A percentile compares a stretch with the other conserved stretches of the same genome.
phyloP scores from a whole-genome alignment of 2,113 vertebrate genomes.

The Asarcornis scutulata region DNA sequence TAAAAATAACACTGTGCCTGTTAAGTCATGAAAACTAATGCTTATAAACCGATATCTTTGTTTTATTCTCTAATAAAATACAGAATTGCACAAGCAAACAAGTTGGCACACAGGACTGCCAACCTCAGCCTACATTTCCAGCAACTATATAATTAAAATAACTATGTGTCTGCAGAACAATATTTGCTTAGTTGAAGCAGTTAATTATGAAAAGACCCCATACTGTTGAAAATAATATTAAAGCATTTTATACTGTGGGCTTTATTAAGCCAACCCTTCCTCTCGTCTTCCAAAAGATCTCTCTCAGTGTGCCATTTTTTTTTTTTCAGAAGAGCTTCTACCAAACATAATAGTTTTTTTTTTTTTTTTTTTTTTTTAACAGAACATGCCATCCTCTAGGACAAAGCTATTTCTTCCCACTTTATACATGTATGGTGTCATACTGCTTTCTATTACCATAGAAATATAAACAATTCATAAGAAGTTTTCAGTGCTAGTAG shows the following conservation, averaged over 20 bases:
- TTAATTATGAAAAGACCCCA: constrained; percentile 29
- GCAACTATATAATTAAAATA: constrained; percentile 66
- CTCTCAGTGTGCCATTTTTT: not conserved
- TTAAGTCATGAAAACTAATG: constrained; percentile 36
- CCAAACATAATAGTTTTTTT: not conserved
- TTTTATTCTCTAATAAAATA: constrained; percentile 70
- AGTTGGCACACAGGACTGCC: constrained; percentile 38
- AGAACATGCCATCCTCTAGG: not conserved
- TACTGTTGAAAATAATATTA: constrained; percentile 38
- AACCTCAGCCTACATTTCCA: constrained; percentile 37
- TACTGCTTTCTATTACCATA: not conserved
- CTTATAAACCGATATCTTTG: constrained; percentile 31
- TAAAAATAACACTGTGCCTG: constrained; percentile 18
- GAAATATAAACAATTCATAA: not conserved
- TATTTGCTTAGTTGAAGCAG: constrained; percentile 46
- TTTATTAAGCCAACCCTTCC: constrained; percentile 40
- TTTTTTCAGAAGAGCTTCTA: not conserved
- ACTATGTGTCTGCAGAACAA: constrained; percentile 20
- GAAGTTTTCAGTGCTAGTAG: not conserved
- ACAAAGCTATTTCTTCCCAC: not conserved
- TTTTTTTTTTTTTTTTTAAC: not conserved
- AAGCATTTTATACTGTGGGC: constrained; percentile 12
- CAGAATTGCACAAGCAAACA: constrained; percentile 65
- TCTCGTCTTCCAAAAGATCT: not conserved
- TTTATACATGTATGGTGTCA: not conserved